Evolutionary conservation across 2,888 invertebrate species (phyloP).

Genomic region (Synergus gifuensis): DNA sequence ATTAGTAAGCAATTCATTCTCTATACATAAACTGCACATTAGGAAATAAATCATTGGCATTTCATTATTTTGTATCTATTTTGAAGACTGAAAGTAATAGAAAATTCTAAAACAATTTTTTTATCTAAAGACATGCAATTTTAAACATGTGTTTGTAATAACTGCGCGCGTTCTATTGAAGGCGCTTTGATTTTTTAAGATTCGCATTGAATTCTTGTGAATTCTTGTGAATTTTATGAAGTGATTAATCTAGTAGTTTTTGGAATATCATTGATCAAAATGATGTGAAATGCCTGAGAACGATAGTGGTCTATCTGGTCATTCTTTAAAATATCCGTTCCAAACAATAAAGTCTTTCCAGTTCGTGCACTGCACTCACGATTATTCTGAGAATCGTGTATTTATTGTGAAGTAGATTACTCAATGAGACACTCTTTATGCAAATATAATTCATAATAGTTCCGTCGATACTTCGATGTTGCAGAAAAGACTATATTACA

Average conservation of each 20-base stretch:
- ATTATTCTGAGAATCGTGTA: conserved; percentile 32
- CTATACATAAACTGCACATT: not conserved
- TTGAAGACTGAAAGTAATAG: no score
- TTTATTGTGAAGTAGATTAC: conserved; percentile 31
- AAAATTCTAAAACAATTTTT: no score
- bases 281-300: not conserved
- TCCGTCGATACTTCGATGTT: conserved; percentile 11
- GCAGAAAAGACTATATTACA: not conserved
- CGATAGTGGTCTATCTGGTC: not conserved
- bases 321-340: conserved; percentile 30
- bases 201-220: no score
- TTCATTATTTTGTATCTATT: not conserved
- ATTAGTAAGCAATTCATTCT: not conserved
- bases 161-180: no score
- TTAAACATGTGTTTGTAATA: no score
- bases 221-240: no score
- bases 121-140: no score
- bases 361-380: conserved; percentile 22
- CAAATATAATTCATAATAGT: conserved; percentile 29
- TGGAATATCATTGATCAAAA: not conserved
- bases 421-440: conserved; percentile 27
- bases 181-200: no score
- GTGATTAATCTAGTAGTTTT: no score
- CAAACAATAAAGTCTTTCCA: conserved; percentile 19
- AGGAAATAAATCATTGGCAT: not conserved